A percentile compares a stretch with the other conserved stretches of the same genome.
phyloP scores from a whole-genome alignment of 2,113 vertebrate species.

The Burhinus oedicnemus region DNA sequence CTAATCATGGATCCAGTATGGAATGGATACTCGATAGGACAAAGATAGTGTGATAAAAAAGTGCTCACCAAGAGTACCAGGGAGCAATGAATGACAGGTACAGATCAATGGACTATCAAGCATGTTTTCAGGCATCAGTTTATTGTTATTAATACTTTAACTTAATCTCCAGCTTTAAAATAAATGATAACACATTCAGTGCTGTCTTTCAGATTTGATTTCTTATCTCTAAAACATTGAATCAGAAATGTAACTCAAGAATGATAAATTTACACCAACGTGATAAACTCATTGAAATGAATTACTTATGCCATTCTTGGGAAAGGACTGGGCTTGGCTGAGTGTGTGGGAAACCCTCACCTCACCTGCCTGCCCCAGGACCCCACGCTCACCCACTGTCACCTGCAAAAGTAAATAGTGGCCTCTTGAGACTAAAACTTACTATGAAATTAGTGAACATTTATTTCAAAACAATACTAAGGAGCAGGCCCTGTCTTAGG shows the following conservation, averaged over 20 bases:
- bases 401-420: neutral
- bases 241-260: neutral
- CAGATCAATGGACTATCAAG: conserved; percentile 57
- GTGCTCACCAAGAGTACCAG: neutral
- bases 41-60: conserved; percentile 31
- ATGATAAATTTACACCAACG: neutral
- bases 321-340: neutral
- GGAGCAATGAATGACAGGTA: conserved; percentile 22
- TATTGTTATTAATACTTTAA: conserved; percentile 60
- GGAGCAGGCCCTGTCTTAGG: neutral
- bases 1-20: neutral
- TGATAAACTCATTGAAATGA: neutral
- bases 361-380: neutral
- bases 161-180: conserved; percentile 49
- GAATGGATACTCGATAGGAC: neutral
- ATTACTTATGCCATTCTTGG: neutral
- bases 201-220: conserved; percentile 41
- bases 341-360: accelerated
- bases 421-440: neutral
- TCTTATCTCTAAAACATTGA: neutral
- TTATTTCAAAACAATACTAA: neutral
- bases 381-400: accelerated
- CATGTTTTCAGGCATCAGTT: conserved; percentile 10
- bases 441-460: neutral
- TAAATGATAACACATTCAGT: neutral